Evolutionary conservation across 2,888 invertebrate species (phyloP), one percentile per base, ranked within the genome.

Genomic region (Melanotus villosus): DNA sequence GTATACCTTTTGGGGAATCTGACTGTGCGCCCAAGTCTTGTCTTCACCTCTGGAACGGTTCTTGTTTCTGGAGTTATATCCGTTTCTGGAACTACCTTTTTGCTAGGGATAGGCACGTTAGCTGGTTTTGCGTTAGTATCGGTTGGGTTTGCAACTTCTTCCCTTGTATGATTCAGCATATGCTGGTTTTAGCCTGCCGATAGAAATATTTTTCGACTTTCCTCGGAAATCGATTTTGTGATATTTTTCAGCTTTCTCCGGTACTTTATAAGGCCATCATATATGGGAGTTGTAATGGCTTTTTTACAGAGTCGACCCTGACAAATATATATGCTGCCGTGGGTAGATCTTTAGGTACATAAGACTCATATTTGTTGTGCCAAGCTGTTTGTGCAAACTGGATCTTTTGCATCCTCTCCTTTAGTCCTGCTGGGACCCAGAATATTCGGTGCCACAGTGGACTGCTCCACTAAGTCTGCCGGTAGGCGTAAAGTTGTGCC

Each of bases 211-310:
- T 12, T 38, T 9, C 1, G 19, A 2, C 16, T 57, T 57, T 2
- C 14, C 41, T n/a, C 23, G 4, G 2, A 36, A 21, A 4, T 30
- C 9, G n/a, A 57, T 7, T 2, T 5, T 21, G 12, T 16, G 38
- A 21, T 57, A 41, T 57, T 57, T 57, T 6, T 41, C 41, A 2
- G 4, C 23, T 14, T 14, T 36, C n/a, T 21, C 3, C 10, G 19
- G 21, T 10, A 57, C 41, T 23, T 19, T 7, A 12, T n/a, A 57
- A 4, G 57, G 7, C 57, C 38, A 19, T 38, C 36, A 9, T 57
- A 57, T 36, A n/a, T n/a, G n/a, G 57, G 38, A 19, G 16, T 36
- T 21, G 19, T 4, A 57, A 26, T 79, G 75, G 60, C 78, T 77
- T 62, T 62, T 79, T 18, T 6, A 57, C 41, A 10, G 10, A 3